Conservation (phyloP, 2,888 invertebrate species). For the Atethmia centrago region DNA sequence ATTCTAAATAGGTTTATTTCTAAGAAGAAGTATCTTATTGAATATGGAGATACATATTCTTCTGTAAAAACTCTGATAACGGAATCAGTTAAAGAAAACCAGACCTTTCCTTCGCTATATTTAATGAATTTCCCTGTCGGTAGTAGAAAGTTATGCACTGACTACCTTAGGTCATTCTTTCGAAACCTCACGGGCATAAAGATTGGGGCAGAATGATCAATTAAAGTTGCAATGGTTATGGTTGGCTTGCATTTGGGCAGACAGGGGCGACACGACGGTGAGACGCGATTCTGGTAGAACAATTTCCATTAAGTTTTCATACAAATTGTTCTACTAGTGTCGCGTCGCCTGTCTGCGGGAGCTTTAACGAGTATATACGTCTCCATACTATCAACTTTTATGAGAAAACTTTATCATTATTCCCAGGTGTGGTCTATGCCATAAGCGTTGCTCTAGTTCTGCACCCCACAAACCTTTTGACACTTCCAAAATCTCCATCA, state of each 20-base stretch:
- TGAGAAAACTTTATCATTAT: not conserved
- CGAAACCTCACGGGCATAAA: no score
- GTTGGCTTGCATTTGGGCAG: no score
- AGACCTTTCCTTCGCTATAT: not conserved
- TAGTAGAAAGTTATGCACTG: not conserved
- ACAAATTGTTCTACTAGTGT: no score
- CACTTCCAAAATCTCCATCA: not conserved
- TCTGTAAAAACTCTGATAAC: not conserved
- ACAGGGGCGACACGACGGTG: no score
- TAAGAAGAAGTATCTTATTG: not conserved
- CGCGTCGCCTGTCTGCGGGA: no score
- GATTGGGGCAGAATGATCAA: not conserved
- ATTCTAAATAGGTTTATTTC: slow-evolving; percentile 7
- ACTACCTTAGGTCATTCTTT: no score
- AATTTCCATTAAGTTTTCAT: no score
- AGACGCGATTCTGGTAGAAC: no score
- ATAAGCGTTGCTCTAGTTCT: not conserved
- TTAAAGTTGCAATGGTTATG: not conserved
- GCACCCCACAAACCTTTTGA: not conserved
- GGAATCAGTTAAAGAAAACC: not conserved
- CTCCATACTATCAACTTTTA: no score
- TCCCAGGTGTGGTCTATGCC: not conserved
- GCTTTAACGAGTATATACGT: no score
- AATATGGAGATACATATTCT: not conserved
- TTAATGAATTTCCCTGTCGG: not conserved